These are phyloP conservation scores for Holacanthus passer DNA, from an alignment of 2,113 vertebrate genomes.

Conservation along the genomic window DNA sequence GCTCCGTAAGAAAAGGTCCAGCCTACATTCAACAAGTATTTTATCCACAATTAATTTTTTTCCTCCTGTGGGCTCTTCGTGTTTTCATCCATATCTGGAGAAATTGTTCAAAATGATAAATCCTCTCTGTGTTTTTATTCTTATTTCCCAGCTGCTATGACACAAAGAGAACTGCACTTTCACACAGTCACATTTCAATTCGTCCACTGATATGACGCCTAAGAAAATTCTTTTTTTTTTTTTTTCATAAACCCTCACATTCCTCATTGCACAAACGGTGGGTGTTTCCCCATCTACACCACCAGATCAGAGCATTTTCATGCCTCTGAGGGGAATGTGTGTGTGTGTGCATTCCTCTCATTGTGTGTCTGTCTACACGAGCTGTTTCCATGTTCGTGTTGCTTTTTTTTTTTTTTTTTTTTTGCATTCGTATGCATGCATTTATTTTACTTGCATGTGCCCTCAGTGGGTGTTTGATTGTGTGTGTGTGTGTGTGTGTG, in stretches of 20 bases:
- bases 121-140: constrained; percentile 7
- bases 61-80: constrained; percentile 18
- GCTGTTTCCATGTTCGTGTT: constrained; percentile 47
- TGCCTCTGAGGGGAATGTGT: constrained; percentile 52
- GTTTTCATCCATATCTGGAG: constrained; percentile 32
- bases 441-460: constrained; percentile 51
- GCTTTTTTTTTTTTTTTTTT: no score
- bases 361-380: constrained; percentile 62
- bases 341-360: constrained; percentile 42
- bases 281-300: constrained; percentile 77
- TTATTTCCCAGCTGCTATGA: constrained; percentile 6
- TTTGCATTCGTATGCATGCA: constrained; percentile 45
- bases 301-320: constrained; percentile 68
- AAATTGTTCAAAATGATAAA: constrained; percentile 4
- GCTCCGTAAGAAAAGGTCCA: constrained; percentile 25
- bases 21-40: constrained; percentile 85
- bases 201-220: neutral
- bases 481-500: constrained; percentile 1
- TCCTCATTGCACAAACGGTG: constrained; percentile 59
- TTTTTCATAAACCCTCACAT: constrained; percentile 29
- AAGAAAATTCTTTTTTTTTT: neutral
- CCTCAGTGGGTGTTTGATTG: constrained; percentile 18
- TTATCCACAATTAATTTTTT: constrained; percentile 35
- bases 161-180: constrained; percentile 10
- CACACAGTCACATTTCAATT: neutral